Evolutionary conservation across 2,797 vertebrate species (phyloP).

Genomic region (Bovichtus diacanthus): DNA sequence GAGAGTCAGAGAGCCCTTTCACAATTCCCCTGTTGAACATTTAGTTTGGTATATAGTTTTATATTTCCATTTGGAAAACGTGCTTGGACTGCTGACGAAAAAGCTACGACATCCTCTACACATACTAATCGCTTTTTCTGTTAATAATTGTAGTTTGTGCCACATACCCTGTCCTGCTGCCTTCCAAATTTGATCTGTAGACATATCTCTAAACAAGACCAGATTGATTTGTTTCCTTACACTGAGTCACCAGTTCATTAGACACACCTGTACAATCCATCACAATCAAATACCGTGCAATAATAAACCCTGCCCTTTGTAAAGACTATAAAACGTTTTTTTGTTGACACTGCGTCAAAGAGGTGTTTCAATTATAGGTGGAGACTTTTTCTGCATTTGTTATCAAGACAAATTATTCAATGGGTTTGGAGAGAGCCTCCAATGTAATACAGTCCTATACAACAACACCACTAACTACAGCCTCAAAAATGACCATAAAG

Average conservation of each 20-base stretch:
- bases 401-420: neutral
- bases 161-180: neutral
- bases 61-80: neutral
- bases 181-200: neutral
- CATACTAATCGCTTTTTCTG: neutral
- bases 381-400: neutral
- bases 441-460: neutral
- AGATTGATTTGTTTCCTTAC: neutral
- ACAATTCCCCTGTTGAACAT: neutral
- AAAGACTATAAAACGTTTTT: neutral
- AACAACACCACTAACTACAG: neutral
- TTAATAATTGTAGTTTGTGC: neutral
- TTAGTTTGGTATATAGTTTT: neutral
- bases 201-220: neutral
- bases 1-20: neutral
- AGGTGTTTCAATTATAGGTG: neutral
- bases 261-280: neutral
- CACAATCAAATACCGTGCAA: neutral
- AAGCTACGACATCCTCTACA: neutral
- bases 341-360: neutral
- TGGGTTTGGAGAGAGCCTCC: too few relatives aligned
- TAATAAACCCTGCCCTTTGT: constrained; percentile 1
- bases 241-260: neutral
- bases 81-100: neutral
- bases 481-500: neutral